A percentile compares a stretch with the other conserved stretches of the same genome.
phyloP scores from a whole-genome alignment of 23 tunicate genomes.

The Diplosoma virens region DNA sequence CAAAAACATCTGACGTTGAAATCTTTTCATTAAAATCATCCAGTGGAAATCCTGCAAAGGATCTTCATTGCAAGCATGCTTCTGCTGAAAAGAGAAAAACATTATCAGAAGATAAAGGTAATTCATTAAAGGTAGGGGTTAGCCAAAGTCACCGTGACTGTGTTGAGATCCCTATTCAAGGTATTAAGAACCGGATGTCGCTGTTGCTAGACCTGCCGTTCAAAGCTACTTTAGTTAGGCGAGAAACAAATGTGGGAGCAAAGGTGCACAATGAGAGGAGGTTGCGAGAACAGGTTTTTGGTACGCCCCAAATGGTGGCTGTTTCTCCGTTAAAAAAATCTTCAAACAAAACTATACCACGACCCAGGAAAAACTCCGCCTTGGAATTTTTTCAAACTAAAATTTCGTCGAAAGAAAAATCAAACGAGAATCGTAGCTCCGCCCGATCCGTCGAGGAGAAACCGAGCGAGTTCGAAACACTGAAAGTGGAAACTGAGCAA shows the following conservation, averaged over 20 bases:
- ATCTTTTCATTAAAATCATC: not conserved
- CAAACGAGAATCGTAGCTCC: no score
- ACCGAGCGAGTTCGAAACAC: not conserved
- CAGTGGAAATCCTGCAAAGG: not conserved
- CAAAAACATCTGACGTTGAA: not conserved
- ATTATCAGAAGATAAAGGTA: not conserved
- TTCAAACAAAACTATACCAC: not conserved
- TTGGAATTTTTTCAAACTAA: conserved; percentile 42
- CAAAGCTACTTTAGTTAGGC: conserved; percentile 34
- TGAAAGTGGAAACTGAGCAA: not conserved
- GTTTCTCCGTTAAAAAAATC: not conserved
- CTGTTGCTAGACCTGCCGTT: conserved; percentile 24
- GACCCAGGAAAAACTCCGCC: conserved; percentile 42
- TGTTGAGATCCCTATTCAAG: not conserved
- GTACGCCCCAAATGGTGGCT: conserved; percentile 31
- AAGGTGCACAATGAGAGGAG: conserved; percentile 51
- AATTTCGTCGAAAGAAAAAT: not conserved
- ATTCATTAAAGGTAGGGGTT: not conserved
- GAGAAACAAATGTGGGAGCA: conserved; percentile 50
- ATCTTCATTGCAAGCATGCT: not conserved
- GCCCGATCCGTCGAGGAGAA: no score
- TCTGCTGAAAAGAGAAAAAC: not conserved
- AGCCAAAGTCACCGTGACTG: not conserved
- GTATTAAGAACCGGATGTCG: not conserved
- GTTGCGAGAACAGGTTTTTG: conserved; percentile 30